phyloP scores from a whole-genome alignment of 2,113 vertebrate genomes.

The Hemiprocne comata region DNA sequence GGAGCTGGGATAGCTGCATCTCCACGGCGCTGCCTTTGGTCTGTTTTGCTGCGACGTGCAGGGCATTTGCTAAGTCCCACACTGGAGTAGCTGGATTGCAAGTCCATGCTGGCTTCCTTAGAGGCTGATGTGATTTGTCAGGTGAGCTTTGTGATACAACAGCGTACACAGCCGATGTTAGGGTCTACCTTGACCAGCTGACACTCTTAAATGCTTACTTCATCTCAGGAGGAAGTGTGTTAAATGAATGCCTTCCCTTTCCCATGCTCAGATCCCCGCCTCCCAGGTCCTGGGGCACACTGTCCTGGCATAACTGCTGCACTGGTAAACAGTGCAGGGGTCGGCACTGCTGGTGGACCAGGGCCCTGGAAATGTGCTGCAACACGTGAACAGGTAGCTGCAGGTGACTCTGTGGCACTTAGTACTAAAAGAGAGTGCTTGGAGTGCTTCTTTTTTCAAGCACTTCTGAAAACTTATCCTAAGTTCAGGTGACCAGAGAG shows the following conservation, averaged over 20 bases:
- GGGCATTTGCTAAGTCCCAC: background rate
- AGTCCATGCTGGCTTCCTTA: background rate
- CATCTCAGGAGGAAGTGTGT: background rate
- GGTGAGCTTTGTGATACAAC: background rate
- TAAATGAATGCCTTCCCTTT: background rate
- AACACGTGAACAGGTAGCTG: background rate
- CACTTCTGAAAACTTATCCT: background rate
- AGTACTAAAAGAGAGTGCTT: background rate
- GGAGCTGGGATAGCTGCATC: background rate
- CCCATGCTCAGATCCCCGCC: background rate
- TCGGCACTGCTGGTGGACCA: background rate
- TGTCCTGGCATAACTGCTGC: background rate
- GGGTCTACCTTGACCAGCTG: background rate
- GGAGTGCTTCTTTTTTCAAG: background rate
- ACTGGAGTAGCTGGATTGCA: background rate
- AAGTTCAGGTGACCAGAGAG: background rate
- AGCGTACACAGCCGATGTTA: background rate
- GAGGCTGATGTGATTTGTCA: background rate
- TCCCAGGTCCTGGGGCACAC: background rate
- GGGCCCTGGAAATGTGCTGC: background rate
- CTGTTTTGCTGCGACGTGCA: background rate
- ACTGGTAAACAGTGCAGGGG: background rate
- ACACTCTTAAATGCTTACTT: background rate
- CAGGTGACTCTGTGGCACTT: background rate
- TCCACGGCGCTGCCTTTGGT: rapidly evolving